phyloP scores from a whole-genome alignment of 1,140 invertebrate genomes.

The Lethocerus indicus region DNA sequence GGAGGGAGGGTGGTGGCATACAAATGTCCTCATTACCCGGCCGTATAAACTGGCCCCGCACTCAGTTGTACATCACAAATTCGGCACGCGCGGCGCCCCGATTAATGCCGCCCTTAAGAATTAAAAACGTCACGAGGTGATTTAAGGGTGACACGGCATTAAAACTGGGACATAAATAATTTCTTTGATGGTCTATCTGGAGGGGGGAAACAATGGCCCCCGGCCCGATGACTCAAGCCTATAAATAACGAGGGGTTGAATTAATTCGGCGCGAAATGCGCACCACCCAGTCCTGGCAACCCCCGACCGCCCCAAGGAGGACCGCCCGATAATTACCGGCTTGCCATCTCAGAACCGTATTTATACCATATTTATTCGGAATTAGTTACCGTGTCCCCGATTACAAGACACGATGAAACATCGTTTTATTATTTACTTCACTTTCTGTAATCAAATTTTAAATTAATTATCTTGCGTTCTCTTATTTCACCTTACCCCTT shows the following conservation, averaged over 20 bases:
- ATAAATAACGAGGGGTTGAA: conserved; percentile 11
- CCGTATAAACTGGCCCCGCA: no score
- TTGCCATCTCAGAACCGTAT: no score
- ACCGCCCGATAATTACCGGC: no score
- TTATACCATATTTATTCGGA: no score
- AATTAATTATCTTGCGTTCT: no score
- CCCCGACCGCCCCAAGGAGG: no score
- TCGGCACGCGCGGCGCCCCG: conserved; percentile 7
- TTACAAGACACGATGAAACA: no score
- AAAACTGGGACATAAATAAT: conserved; percentile 17
- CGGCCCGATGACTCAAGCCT: conserved; percentile 14
- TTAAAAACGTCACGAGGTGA: conserved; percentile 15
- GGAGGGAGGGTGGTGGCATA: conserved; percentile 6
- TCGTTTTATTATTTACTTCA: no score
- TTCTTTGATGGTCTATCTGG: conserved; percentile 7
- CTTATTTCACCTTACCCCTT: no score
- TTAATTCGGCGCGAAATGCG: conserved; percentile 1
- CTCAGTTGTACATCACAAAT: conserved; percentile 9
- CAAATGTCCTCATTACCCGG: conserved; percentile 9
- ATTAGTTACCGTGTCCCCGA: no score
- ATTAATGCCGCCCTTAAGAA: conserved; percentile 12
- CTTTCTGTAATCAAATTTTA: no score
- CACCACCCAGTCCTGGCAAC: neutral
- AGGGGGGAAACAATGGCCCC: conserved; percentile 11
- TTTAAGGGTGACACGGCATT: conserved; percentile 16